A percentile compares a stretch with the other conserved stretches of the same genome.
These are phyloP conservation scores for Gymnocypris eckloni DNA, from an alignment of 2,797 vertebrate species.

Conservation along the genomic window DNA sequence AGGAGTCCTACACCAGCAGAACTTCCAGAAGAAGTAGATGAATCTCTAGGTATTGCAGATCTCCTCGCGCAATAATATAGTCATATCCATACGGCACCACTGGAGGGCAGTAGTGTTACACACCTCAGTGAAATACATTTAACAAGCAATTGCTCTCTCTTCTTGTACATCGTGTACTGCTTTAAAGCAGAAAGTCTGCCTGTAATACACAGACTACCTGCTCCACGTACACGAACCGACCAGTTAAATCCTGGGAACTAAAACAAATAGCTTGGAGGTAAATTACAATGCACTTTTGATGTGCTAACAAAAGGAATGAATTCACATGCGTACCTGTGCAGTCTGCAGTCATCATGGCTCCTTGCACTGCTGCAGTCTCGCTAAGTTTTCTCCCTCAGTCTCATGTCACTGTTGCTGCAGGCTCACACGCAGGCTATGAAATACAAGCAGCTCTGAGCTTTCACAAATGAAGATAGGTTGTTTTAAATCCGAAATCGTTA, in stretches of 20 bases:
- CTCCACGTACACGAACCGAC: slow-evolving; percentile 66
- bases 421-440: slow-evolving; percentile 20
- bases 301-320: slow-evolving; percentile 73
- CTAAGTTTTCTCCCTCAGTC: slow-evolving; percentile 7
- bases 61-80: slow-evolving; percentile 13
- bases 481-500: slow-evolving; percentile 22
- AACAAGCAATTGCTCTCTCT: background rate
- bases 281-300: slow-evolving; percentile 69
- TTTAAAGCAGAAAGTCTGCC: slow-evolving; percentile 36
- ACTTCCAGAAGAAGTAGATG: background rate
- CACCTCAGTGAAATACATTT: slow-evolving; percentile 56
- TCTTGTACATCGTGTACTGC: slow-evolving; percentile 14
- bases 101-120: slow-evolving; percentile 77
- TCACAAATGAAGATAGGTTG: slow-evolving; percentile 6
- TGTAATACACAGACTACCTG: slow-evolving; percentile 66
- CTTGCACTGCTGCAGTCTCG: background rate
- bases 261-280: slow-evolving; percentile 73
- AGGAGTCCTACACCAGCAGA: background rate
- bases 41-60: background rate
- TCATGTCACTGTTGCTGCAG: slow-evolving; percentile 23
- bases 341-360: slow-evolving; percentile 8
- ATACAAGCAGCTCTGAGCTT: slow-evolving; percentile 28
- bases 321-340: slow-evolving; percentile 64
- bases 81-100: slow-evolving; percentile 57
- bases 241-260: slow-evolving; percentile 69